Evolutionary conservation across 2,888 invertebrate genomes (phyloP), one percentile per base, ranked within the genome.

Genomic region (Volucella bombylans): DNA sequence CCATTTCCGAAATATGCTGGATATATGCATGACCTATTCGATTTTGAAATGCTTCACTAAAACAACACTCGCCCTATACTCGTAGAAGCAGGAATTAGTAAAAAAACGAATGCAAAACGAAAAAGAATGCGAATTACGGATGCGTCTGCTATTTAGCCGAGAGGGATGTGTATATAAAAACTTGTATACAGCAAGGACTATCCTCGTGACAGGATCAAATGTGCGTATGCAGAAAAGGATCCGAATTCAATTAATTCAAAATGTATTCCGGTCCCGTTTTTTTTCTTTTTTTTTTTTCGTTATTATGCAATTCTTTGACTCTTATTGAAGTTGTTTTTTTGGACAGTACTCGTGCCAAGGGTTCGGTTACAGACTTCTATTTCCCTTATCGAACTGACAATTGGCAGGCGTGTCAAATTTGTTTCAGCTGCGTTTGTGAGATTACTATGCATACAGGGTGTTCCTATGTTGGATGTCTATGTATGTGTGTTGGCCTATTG

Each of bases 331-430:
- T 67, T 59, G 49, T 45, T 67, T 69, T 69, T 59, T 38, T 47
- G 14, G 38, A 10, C 31, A 12, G 52, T 39, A 61, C 67, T 62
- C 67, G 65, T 67, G 61, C 82, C 39, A 61, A 62, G 61, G 62
- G 55, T 43, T 52, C 38, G 8, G 10, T 11, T 14, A 50, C 52
- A 57, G 39, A 54, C 49, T 59, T 71, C 39, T 55, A 12, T 64
- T 54, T 80, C 52, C 67, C 41, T 57, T 55, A 54, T 50, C 15
- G 52, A 67, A 65, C 64, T 80, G 81, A 69, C 76, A 85, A 85
- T 85, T 81, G 85, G 76, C 85, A 85, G 85, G 81, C 85, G 85
- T 85, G 72, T 85, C 76, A 68, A 81, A 85, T 81, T 76, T 72
- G 57, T 31, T 81, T 81, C 85, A 85, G 85, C 85, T 81, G 85